Evolutionary conservation across 2,113 vertebrate species (phyloP), one percentile per base, ranked within the genome.

Genomic region (Misgurnus anguillicaudatus): DNA sequence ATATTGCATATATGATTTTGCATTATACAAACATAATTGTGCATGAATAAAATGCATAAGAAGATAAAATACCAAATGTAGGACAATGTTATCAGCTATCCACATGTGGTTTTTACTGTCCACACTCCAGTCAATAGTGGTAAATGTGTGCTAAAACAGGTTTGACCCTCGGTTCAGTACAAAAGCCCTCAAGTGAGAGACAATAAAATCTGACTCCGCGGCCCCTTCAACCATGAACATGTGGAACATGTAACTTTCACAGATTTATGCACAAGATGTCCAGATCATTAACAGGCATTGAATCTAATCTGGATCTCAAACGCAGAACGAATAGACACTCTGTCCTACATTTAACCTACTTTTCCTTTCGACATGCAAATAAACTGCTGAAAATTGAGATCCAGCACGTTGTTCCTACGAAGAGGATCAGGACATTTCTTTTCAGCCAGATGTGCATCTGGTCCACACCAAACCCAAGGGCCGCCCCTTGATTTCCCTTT

Each of bases 291-390:
- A 70, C 47, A 77, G 51, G 7, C 57, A 74, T 67, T 17, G 24
- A 16, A 9, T 55, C 75, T 65, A 63, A 83, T 81, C 80, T 84
- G 73, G 62, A 68, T 60, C 82, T 73, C 75, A 61, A 66, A 75
- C 77, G 36, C 9, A 48, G n/a, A 71, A 13, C 8, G 9, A 42
- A 38, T 41, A 74, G 42, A 74, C 47, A 11, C 14, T 58, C 62
- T 80, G 78, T 66, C 70, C 78, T 80, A 74, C 61, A 74, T 80
- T 74, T 65, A 38, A 53, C 53, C 67, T 36, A 45, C 38, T 68
- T 62, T 73, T 60, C 45, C 71, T 55, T 41, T 16, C 31, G 77
- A 63, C 71, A 75, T 65, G 24, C 57, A 66, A 75, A 55, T 45
- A 80, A 76, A 64, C 14, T 19, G 48, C 58, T 13, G 61, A 62